Conservation (phyloP, 2,888 invertebrate genomes). For the Lissonota sp. region DNA sequence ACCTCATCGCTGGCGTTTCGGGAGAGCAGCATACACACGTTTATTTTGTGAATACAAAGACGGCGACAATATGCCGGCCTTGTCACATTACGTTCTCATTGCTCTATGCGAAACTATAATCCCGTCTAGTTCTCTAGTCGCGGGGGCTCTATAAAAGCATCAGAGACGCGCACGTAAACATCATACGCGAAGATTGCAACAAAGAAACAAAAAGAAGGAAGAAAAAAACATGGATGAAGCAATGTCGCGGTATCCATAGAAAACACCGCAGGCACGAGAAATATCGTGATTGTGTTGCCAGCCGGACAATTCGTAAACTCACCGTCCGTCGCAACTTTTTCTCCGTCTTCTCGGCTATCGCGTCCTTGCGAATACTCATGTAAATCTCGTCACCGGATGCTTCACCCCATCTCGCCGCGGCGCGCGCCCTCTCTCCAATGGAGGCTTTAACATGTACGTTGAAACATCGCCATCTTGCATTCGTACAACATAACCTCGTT, state of each 20-base stretch:
- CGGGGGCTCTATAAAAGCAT: slow-evolving; percentile 13
- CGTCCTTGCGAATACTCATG: slow-evolving; percentile 38
- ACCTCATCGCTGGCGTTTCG: slow-evolving; percentile 52
- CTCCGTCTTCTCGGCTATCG: slow-evolving; percentile 10
- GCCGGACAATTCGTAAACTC: slow-evolving; percentile 55
- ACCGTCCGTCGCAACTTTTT: slow-evolving; percentile 9
- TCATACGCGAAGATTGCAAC: background rate
- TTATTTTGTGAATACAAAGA: background rate
- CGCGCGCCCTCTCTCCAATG: background rate
- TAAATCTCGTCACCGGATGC: slow-evolving; percentile 10
- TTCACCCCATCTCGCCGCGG: background rate
- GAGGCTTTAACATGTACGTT: background rate
- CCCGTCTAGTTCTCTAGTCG: slow-evolving; percentile 23
- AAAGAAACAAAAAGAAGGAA: slow-evolving; percentile 8
- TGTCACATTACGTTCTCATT: slow-evolving; percentile 69
- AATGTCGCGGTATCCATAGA: slow-evolving; percentile 43
- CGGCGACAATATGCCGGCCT: slow-evolving; percentile 67
- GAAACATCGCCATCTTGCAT: background rate
- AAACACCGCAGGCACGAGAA: slow-evolving; percentile 18
- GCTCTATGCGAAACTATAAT: slow-evolving; percentile 53
- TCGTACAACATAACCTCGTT: background rate
- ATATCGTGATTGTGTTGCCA: slow-evolving; percentile 49
- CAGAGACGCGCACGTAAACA: slow-evolving; percentile 23
- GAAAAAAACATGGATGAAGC: slow-evolving; percentile 34
- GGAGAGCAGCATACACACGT: slow-evolving; percentile 17